Evolutionary conservation across 2,797 vertebrate genomes (phyloP).

Genomic region (Glyptemys insculpta): DNA sequence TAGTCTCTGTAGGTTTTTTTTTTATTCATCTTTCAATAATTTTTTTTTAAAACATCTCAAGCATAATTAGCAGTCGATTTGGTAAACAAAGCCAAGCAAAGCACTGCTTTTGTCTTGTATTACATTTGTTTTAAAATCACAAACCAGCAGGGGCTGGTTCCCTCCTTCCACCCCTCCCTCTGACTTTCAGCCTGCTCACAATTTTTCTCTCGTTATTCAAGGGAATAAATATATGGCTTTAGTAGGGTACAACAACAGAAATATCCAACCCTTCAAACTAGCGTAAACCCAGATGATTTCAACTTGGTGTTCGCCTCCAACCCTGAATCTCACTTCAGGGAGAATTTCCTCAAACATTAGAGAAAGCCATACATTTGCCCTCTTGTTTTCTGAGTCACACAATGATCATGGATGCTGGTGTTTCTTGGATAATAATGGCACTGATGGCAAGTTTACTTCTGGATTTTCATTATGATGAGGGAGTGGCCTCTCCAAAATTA

Average conservation of each 20-base stretch:
- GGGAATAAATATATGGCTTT: slow-evolving; percentile 29
- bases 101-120: slow-evolving; percentile 35
- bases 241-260: slow-evolving; percentile 27
- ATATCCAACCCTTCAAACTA: slow-evolving; percentile 36
- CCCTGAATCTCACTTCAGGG: slow-evolving; percentile 40
- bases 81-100: slow-evolving; percentile 22
- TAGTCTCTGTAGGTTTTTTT: neutral
- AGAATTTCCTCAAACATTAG: slow-evolving; percentile 13
- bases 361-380: slow-evolving; percentile 35
- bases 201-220: slow-evolving; percentile 33
- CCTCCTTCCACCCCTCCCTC: neutral
- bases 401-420: neutral
- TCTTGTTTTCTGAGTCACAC: slow-evolving; percentile 10
- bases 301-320: slow-evolving; percentile 14
- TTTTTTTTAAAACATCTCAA: slow-evolving; percentile 22
- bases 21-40: neutral
- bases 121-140: slow-evolving; percentile 61
- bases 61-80: slow-evolving; percentile 31
- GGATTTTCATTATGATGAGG: slow-evolving; percentile 4
- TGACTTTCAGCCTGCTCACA: neutral
- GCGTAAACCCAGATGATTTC: slow-evolving; percentile 28
- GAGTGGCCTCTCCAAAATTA: neutral
- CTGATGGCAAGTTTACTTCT: slow-evolving; percentile 26
- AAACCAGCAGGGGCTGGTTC: neutral
- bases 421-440: slow-evolving; percentile 42